Conservation (phyloP, 2,113 vertebrate genomes). For the Leptodactylus fuscus region DNA sequence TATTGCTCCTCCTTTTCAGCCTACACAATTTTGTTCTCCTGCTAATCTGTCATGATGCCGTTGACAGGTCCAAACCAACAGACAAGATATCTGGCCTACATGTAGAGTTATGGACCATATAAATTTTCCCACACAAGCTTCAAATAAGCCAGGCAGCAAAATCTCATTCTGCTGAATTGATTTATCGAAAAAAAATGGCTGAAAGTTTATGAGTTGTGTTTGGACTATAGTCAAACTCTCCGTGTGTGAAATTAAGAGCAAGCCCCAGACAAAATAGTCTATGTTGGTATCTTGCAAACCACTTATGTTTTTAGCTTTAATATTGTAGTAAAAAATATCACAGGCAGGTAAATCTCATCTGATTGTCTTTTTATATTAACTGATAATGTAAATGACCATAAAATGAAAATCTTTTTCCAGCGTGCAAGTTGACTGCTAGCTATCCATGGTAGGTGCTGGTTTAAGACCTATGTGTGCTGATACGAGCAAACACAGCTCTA, state of each 20-base stretch:
- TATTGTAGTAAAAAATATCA: neutral
- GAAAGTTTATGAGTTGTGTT: slow-evolving; percentile 56
- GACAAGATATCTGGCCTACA: slow-evolving; percentile 50
- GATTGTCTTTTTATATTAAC: neutral
- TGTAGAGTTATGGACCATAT: slow-evolving; percentile 48
- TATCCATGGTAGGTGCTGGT: too few relatives aligned
- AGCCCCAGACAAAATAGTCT: slow-evolving; percentile 44
- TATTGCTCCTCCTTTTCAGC: slow-evolving; percentile 27
- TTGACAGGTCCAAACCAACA: slow-evolving; percentile 36
- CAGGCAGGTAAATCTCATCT: neutral
- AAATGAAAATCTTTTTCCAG: neutral
- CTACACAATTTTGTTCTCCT: slow-evolving; percentile 34
- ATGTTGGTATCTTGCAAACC: neutral
- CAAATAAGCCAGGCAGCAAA: slow-evolving; percentile 55
- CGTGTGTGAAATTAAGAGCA: slow-evolving; percentile 51
- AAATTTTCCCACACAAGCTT: slow-evolving; percentile 55
- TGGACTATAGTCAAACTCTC: slow-evolving; percentile 46
- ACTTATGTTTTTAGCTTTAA: slow-evolving; percentile 13
- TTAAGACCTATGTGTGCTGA: too few relatives aligned
- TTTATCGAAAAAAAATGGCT: slow-evolving; percentile 47
- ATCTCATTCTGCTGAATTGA: slow-evolving; percentile 55
- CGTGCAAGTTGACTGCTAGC: too few relatives aligned
- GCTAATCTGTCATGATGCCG: slow-evolving; percentile 43
- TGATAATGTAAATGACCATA: neutral
- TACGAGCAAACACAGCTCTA: too few relatives aligned